Conservation (phyloP, 2,888 invertebrate genomes). For the Ctenicera cuprea region DNA sequence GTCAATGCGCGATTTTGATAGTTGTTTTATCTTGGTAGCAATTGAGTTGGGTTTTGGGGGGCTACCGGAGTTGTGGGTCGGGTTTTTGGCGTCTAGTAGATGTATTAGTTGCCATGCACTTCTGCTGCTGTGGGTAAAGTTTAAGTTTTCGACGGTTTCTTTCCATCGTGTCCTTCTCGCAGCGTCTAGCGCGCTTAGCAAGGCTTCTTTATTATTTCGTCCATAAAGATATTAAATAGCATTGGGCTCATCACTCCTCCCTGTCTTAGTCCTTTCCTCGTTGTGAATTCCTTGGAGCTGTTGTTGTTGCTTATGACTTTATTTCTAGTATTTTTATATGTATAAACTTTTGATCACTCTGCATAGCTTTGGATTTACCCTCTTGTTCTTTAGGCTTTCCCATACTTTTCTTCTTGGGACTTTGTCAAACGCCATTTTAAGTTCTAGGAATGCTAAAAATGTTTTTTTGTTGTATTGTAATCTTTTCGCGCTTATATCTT, state of each 20-base stretch:
- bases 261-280: conserved; percentile 25
- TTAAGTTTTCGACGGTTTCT: conserved; percentile 4
- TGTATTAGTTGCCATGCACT: too few relatives aligned
- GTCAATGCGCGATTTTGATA: too few relatives aligned
- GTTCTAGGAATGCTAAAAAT: conserved; percentile 47
- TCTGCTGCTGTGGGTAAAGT: not conserved
- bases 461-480: conserved; percentile 31
- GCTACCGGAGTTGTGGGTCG: not conserved
- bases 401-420: conserved; percentile 43
- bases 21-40: not conserved
- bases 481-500: too few relatives aligned
- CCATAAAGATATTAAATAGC: too few relatives aligned
- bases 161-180: not conserved
- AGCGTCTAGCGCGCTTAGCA: not conserved
- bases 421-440: conserved; percentile 53
- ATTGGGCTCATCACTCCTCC: conserved; percentile 38
- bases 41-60: not conserved
- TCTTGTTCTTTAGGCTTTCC: conserved; percentile 36
- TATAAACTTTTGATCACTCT: too few relatives aligned
- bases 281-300: too few relatives aligned
- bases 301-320: too few relatives aligned
- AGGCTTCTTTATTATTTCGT: conserved; percentile 19
- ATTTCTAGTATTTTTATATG: conserved; percentile 21
- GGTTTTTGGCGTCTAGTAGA: not conserved
- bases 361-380: too few relatives aligned